These are phyloP conservation scores for Eclectus roratus DNA, from an alignment of 2,113 vertebrate species.

Conservation along the genomic window DNA sequence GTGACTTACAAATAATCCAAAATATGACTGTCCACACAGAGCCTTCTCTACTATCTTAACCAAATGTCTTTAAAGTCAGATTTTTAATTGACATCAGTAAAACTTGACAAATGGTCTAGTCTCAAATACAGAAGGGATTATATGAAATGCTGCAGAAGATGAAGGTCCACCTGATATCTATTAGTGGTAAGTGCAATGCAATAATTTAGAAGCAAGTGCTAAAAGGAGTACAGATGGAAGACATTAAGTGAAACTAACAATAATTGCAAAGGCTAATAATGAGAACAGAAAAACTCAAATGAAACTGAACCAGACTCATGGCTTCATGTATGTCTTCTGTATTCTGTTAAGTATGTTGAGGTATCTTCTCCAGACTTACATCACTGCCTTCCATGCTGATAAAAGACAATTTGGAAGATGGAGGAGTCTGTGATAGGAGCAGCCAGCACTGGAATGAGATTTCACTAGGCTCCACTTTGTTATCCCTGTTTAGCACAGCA, in stretches of 20 bases:
- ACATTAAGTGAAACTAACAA: background rate
- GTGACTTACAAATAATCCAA: constrained; percentile 15
- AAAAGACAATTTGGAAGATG: background rate
- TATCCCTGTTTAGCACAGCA: background rate
- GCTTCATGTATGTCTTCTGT: background rate
- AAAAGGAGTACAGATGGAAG: constrained; percentile 25
- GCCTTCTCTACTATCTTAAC: background rate
- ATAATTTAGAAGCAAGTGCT: constrained; percentile 44
- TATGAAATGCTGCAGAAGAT: background rate
- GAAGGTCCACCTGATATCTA: constrained; percentile 34
- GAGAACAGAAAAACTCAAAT: background rate
- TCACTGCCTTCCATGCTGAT: background rate
- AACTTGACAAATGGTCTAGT: background rate
- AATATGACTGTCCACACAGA: constrained; percentile 10
- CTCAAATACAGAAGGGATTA: background rate
- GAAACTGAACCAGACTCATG: background rate
- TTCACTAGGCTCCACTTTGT: background rate
- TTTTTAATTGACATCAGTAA: constrained; percentile 12
- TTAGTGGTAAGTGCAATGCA: background rate
- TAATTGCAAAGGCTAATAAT: constrained; percentile 15
- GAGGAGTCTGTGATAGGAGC: background rate
- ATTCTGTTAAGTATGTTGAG: background rate
- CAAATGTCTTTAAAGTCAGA: background rate
- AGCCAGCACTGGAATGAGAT: background rate
- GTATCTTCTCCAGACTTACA: background rate